Evolutionary conservation across 2,113 vertebrate genomes (phyloP).

Genomic region (Pyxicephalus adspersus): DNA sequence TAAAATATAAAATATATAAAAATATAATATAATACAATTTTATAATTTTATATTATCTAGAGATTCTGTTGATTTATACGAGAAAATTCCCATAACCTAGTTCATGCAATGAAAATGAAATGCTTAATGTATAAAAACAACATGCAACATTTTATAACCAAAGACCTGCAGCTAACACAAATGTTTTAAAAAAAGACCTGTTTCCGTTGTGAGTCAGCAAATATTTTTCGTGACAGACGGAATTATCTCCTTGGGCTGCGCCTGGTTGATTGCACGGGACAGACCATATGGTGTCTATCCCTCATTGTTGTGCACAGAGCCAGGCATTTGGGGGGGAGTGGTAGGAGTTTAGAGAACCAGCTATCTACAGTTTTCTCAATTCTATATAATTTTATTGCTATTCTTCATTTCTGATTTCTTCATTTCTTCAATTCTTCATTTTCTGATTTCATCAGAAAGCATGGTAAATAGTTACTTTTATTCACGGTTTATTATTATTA

Average conservation of each 20-base stretch:
- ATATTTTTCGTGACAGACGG: conserved; percentile 40
- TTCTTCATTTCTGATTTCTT: too few relatives aligned
- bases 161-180: neutral
- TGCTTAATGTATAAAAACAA: neutral
- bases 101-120: neutral
- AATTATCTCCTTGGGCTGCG: conserved; percentile 49
- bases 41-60: too few relatives aligned
- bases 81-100: neutral
- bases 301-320: conserved; percentile 27
- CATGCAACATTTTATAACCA: conserved; percentile 12
- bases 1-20: too few relatives aligned
- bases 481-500: too few relatives aligned
- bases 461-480: too few relatives aligned
- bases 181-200: neutral
- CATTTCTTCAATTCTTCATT: too few relatives aligned
- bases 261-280: conserved; percentile 51
- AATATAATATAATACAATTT: too few relatives aligned
- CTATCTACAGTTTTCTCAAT: neutral
- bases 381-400: neutral
- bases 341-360: conserved; percentile 27
- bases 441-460: too few relatives aligned
- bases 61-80: neutral
- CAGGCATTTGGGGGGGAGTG: conserved; percentile 17
- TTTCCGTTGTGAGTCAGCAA: conserved; percentile 45
- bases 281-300: conserved; percentile 56